Percentiles rank a stretch among this genome's conserved stretches.
phyloP scores from a whole-genome alignment of 2,113 vertebrate species.

The Xyliphius kryptos region DNA sequence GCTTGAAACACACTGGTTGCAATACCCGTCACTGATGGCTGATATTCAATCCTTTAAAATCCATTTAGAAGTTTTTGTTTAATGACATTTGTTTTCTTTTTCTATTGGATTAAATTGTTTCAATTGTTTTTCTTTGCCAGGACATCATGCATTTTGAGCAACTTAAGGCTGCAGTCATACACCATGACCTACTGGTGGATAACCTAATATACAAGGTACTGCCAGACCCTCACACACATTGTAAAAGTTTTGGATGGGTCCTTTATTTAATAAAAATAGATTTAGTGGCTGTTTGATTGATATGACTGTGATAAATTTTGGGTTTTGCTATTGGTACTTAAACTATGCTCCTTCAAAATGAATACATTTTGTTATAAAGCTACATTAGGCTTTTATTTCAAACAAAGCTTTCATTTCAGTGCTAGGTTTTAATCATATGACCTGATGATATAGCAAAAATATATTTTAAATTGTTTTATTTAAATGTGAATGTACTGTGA shows the following conservation, averaged over 20 bases:
- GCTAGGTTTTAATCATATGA: conserved; percentile 11
- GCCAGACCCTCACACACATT: conserved; percentile 1
- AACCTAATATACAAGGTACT: conserved; percentile 92
- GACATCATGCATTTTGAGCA: conserved; percentile 91
- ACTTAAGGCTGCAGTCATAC: conserved; percentile 90
- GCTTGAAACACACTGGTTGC: too few species aligned
- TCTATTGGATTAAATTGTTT: conserved; percentile 12
- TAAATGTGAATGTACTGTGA: too few species aligned
- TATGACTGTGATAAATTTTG: conserved; percentile 1
- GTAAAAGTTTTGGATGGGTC: conserved; percentile 10
- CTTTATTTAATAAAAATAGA: conserved; percentile 30
- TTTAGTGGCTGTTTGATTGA: conserved; percentile 24
- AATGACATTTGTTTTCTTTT: conserved; percentile 2
- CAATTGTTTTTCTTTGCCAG: conserved; percentile 56
- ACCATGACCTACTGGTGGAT: conserved; percentile 91
- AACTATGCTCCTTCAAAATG: not conserved
- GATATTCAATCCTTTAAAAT: too few species aligned
- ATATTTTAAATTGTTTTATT: too few species aligned
- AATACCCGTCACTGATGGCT: too few species aligned
- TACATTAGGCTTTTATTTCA: conserved; percentile 10
- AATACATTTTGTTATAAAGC: conserved; percentile 1
- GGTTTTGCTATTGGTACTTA: not conserved
- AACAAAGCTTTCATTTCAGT: conserved; percentile 3
- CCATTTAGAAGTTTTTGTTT: not conserved
- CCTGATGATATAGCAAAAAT: not conserved